Percentiles rank a stretch among this genome's conserved stretches.
These are phyloP conservation scores for Phasia obesa DNA, from an alignment of 2,888 invertebrate species.

Conservation along the genomic window DNA sequence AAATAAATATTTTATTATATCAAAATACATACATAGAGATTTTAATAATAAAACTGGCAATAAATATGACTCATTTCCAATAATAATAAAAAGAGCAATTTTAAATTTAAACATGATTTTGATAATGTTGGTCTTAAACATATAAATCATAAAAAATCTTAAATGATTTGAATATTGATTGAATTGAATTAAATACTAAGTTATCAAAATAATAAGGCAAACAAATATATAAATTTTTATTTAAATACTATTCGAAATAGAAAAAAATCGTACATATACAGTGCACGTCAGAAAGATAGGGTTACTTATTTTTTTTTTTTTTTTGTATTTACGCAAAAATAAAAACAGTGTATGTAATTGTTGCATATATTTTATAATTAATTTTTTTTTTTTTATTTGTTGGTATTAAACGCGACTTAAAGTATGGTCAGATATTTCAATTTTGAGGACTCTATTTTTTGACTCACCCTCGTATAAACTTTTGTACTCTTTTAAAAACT, in stretches of 20 bases:
- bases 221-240: background rate
- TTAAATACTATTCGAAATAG: background rate
- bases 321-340: no score
- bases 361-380: no score
- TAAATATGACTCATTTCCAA: slow-evolving; percentile 57
- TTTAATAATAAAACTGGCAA: slow-evolving; percentile 32
- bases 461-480: no score
- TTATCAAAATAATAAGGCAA: background rate
- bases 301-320: background rate
- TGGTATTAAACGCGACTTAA: no score
- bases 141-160: slow-evolving; percentile 57
- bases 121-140: slow-evolving; percentile 28
- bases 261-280: background rate
- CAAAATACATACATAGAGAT: slow-evolving; percentile 34
- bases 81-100: slow-evolving; percentile 32
- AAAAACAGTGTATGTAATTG: no score
- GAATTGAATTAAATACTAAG: slow-evolving; percentile 11
- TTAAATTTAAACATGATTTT: slow-evolving; percentile 58
- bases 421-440: no score
- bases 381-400: no score
- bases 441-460: no score
- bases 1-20: slow-evolving; percentile 42
- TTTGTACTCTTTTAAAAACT: no score
- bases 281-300: background rate
- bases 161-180: slow-evolving; percentile 58